These are phyloP conservation scores for Papilio machaon DNA, from an alignment of 1,140 invertebrate genomes.

Conservation along the genomic window DNA sequence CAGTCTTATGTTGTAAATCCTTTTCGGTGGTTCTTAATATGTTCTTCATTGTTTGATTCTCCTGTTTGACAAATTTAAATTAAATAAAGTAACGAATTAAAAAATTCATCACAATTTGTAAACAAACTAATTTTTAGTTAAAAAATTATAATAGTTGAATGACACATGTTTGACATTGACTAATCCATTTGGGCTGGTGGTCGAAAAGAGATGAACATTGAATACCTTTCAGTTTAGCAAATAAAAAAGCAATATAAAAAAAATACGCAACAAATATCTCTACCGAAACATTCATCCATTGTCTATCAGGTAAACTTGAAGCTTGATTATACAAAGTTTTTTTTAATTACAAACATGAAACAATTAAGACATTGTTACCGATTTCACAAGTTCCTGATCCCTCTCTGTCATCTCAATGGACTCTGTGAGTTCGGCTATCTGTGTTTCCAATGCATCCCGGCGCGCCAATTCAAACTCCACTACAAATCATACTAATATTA, in stretches of 20 bases:
- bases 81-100: background rate
- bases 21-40: constrained; percentile 76
- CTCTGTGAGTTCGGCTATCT: constrained; percentile 81
- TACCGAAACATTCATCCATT: too few relatives aligned
- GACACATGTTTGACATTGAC: too few relatives aligned
- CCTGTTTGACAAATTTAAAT: constrained; percentile 54
- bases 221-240: too few relatives aligned
- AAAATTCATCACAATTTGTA: too few relatives aligned
- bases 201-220: background rate
- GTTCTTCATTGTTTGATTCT: constrained; percentile 75
- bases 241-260: too few relatives aligned
- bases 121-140: too few relatives aligned
- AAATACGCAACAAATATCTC: too few relatives aligned
- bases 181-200: too few relatives aligned
- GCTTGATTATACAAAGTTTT: too few relatives aligned
- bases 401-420: constrained; percentile 83
- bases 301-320: too few relatives aligned
- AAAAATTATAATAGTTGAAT: too few relatives aligned
- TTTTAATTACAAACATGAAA: background rate
- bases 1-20: constrained; percentile 81
- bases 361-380: constrained; percentile 47
- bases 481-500: constrained; percentile 39
- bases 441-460: constrained; percentile 73
- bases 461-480: constrained; percentile 67
- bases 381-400: constrained; percentile 81